Conservation (phyloP, 2,888 invertebrate species). For the Ligdia adustata region DNA sequence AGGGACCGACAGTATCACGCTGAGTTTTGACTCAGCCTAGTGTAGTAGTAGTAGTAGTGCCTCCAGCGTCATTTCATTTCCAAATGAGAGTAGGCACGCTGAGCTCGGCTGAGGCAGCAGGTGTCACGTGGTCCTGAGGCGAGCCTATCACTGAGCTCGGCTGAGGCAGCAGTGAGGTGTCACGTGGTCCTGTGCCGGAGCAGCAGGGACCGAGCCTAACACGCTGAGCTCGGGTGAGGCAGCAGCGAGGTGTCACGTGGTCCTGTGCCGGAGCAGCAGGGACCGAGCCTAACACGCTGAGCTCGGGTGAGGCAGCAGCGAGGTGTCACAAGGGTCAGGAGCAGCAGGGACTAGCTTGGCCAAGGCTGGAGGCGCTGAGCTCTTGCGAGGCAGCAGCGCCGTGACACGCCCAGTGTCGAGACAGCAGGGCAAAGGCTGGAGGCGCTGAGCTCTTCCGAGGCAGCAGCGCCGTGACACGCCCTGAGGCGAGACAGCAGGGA, state of each 20-base stretch:
- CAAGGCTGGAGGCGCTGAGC: background rate
- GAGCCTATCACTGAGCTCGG: constrained; percentile 10
- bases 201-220: constrained; percentile 9
- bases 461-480: background rate
- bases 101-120: constrained; percentile 15
- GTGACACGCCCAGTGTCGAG: background rate
- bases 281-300: background rate
- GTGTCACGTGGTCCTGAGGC: background rate
- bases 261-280: constrained; percentile 11
- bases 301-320: constrained; percentile 20
- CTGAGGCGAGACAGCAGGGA: constrained; percentile 1
- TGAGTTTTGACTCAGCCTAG: no score
- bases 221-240: constrained; percentile 21
- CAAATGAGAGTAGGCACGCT: background rate
- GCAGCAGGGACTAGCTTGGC: no score
- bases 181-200: constrained; percentile 1
- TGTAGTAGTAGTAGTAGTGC: no score
- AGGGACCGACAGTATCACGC: no score
- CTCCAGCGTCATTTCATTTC: no score
- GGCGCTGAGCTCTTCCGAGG: background rate
- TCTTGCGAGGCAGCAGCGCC: constrained; percentile 4
- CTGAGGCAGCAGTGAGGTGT: constrained; percentile 18
- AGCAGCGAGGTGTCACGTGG: constrained; percentile 12
- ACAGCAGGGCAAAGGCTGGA: background rate
- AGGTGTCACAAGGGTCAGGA: background rate